phyloP scores from a whole-genome alignment of 2,888 invertebrate species.

The Neuroscelio doddi region DNA sequence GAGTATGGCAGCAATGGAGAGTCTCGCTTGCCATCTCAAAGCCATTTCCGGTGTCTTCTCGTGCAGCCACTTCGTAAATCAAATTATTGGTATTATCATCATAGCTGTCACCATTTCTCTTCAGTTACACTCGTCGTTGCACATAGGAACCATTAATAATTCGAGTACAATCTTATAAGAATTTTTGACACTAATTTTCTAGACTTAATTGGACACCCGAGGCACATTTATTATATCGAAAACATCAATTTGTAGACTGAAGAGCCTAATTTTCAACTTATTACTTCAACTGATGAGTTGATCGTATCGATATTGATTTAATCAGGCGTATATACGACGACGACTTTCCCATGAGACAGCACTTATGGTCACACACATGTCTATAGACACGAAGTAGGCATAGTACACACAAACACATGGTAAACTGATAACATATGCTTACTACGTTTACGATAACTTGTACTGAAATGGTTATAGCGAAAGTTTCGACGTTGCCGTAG shows the following conservation, averaged over 20 bases:
- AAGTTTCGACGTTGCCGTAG: conserved; percentile 37
- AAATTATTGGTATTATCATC: conserved; percentile 55
- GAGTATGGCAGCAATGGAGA: conserved; percentile 70
- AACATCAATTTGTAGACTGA: not conserved
- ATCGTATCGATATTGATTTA: conserved; percentile 5
- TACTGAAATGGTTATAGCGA: conserved; percentile 32
- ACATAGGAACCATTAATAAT: conserved; percentile 14
- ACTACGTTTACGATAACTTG: conserved; percentile 8
- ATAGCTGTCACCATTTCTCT: conserved; percentile 10
- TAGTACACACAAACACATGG: conserved; percentile 28
- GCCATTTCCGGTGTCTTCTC: conserved; percentile 65
- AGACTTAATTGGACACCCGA: conserved; percentile 1
- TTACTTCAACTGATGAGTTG: not conserved
- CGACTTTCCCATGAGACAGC: conserved; percentile 8
- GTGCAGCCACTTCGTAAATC: conserved; percentile 48
- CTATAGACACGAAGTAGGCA: conserved; percentile 39
- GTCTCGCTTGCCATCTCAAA: conserved; percentile 71
- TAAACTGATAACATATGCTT: conserved; percentile 8
- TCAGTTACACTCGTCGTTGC: conserved; percentile 12
- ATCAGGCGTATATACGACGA: conserved; percentile 3
- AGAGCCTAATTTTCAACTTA: not conserved
- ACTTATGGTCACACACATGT: conserved; percentile 18
- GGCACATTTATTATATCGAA: conserved; percentile 9
- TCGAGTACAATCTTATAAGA: conserved; percentile 3
- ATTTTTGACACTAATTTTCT: conserved; percentile 8